Evolutionary conservation across 2,797 vertebrate genomes (phyloP).

Genomic region (Sorex maritimensis): DNA sequence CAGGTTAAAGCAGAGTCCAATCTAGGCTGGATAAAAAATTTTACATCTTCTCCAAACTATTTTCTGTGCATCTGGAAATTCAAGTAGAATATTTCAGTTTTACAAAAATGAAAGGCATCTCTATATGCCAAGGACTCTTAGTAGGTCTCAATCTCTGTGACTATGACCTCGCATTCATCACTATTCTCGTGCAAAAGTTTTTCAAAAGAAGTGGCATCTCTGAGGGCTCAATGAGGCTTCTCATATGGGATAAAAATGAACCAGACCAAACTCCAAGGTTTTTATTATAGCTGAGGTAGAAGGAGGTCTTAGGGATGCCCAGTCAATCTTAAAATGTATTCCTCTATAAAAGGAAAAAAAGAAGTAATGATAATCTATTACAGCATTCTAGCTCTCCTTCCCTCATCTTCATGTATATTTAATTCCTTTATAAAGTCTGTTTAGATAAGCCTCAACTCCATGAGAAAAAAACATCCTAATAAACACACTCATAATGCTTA

Average conservation of each 20-base stretch:
- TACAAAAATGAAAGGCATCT: background rate
- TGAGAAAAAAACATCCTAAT: background rate
- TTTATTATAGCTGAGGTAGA: conserved; percentile 9
- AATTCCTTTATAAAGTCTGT: background rate
- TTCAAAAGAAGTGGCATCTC: background rate
- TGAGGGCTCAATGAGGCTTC: background rate
- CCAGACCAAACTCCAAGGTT: background rate
- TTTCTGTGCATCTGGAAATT: conserved; percentile 9
- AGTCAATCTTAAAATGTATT: background rate
- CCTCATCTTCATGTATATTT: background rate
- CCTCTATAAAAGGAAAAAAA: background rate
- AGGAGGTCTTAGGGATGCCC: background rate
- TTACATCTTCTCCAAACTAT: conserved; percentile 14
- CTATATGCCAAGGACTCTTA: background rate
- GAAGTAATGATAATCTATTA: background rate
- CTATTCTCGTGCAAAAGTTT: background rate
- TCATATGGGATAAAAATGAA: background rate
- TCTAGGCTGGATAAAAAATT: background rate
- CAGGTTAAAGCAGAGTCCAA: background rate
- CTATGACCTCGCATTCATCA: background rate
- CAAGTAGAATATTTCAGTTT: background rate
- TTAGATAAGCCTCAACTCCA: too few species aligned
- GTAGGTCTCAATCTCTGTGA: background rate
- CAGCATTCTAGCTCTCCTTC: background rate
- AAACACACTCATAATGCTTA: background rate